Conservation (phyloP, 2,113 vertebrate genomes). For the Heterotilapia buettikoferi region DNA sequence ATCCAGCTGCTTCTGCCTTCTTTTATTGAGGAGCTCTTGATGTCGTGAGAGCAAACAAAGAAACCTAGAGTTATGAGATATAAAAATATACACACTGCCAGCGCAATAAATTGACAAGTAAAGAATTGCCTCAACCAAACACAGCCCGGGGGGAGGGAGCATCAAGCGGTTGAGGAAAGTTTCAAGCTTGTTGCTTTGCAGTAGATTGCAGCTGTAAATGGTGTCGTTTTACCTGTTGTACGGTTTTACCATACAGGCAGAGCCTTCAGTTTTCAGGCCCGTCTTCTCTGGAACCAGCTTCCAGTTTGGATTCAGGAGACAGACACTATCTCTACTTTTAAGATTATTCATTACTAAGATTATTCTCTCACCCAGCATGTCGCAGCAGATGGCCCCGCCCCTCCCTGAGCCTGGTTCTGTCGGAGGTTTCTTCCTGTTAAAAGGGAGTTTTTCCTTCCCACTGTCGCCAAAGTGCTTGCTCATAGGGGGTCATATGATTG, state of each 20-base stretch:
- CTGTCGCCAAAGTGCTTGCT: neutral
- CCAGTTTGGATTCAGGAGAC: neutral
- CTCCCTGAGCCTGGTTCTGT: neutral
- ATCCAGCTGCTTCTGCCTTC: conserved; percentile 1
- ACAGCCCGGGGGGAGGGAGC: neutral
- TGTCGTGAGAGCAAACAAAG: neutral
- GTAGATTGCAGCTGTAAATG: neutral
- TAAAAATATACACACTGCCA: neutral
- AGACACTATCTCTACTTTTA: neutral
- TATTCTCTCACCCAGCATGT: neutral
- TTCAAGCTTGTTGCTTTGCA: neutral
- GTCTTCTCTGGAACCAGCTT: neutral
- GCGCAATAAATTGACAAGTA: neutral
- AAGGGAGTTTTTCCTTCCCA: neutral
- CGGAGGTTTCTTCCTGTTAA: neutral
- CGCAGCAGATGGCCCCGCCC: neutral
- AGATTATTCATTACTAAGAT: neutral
- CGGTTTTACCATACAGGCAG: neutral
- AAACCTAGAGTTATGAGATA: neutral
- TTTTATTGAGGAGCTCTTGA: neutral
- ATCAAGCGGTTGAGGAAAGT: neutral
- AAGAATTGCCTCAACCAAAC: neutral
- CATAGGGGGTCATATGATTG: neutral
- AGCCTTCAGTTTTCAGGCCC: neutral
- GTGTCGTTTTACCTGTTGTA: neutral